phyloP scores from a whole-genome alignment of 2,797 vertebrate genomes.

The Bothrops alternatus region DNA sequence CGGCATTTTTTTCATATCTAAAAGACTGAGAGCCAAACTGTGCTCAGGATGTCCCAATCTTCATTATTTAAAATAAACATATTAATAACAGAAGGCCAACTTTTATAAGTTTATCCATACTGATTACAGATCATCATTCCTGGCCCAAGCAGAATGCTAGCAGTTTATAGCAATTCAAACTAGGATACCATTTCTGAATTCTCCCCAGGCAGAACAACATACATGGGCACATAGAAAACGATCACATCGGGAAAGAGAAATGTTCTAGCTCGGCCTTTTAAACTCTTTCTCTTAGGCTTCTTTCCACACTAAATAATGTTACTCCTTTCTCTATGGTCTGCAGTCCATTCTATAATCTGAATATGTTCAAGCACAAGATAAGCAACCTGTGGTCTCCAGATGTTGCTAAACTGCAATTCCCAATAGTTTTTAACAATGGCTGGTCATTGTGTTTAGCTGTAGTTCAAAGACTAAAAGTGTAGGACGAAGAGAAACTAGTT shows the following conservation, averaged over 20 bases:
- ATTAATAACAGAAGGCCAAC: background rate
- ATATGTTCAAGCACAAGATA: background rate
- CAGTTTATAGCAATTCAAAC: background rate
- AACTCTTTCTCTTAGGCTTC: background rate
- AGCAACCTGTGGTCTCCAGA: background rate
- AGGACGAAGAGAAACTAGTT: background rate
- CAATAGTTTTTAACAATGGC: background rate
- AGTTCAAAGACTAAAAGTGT: background rate
- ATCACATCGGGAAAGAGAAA: background rate
- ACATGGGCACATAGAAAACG: background rate
- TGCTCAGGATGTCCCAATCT: background rate
- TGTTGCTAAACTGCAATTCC: background rate
- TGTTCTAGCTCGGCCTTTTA: background rate
- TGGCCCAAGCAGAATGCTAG: background rate
- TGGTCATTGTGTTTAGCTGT: background rate
- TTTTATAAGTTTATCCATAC: background rate
- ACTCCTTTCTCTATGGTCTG: background rate
- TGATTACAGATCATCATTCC: background rate
- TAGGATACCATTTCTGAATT: background rate
- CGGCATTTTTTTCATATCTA: background rate
- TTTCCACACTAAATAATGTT: background rate
- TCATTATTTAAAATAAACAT: background rate
- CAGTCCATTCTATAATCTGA: background rate
- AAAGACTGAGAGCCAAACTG: background rate
- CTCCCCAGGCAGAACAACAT: background rate